Conservation (phyloP, 2,888 invertebrate species). For the Copidosoma aretas region DNA sequence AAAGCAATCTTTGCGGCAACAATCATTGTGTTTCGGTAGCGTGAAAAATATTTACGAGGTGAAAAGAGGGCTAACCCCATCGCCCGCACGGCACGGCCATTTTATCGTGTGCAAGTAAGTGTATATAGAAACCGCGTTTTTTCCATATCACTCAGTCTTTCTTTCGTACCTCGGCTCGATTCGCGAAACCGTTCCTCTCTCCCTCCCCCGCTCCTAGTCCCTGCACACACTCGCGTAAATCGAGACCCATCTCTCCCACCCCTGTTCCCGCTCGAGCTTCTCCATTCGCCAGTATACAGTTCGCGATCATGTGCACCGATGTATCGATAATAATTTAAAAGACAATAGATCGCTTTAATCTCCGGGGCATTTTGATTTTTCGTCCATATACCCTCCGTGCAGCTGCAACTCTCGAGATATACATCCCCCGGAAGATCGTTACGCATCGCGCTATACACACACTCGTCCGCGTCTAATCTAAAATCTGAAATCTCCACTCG, state of each 20-base stretch:
- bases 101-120: conserved; percentile 11
- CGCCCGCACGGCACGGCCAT: too few relatives aligned
- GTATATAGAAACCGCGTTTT: background rate
- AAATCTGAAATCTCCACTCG: conserved; percentile 51
- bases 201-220: conserved; percentile 2
- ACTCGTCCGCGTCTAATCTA: conserved; percentile 44
- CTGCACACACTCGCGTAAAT: conserved; percentile 15
- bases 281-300: background rate
- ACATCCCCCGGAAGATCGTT: conserved; percentile 13
- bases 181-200: conserved; percentile 6
- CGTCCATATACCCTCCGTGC: background rate
- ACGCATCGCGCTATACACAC: conserved; percentile 19
- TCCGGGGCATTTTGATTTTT: conserved; percentile 28
- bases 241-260: conserved; percentile 30
- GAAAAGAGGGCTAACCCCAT: background rate
- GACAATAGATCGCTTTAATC: conserved; percentile 40
- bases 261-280: background rate
- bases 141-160: conserved; percentile 31
- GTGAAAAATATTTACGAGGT: conserved; percentile 35
- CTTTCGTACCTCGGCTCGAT: conserved; percentile 28
- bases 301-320: conserved; percentile 27
- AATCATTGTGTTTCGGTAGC: conserved; percentile 31
- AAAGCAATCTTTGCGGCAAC: conserved; percentile 38
- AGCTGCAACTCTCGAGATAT: background rate
- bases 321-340: conserved; percentile 40